Evolutionary conservation across 2,888 invertebrate species (phyloP).

Genomic region (Ferrisia virgata): DNA sequence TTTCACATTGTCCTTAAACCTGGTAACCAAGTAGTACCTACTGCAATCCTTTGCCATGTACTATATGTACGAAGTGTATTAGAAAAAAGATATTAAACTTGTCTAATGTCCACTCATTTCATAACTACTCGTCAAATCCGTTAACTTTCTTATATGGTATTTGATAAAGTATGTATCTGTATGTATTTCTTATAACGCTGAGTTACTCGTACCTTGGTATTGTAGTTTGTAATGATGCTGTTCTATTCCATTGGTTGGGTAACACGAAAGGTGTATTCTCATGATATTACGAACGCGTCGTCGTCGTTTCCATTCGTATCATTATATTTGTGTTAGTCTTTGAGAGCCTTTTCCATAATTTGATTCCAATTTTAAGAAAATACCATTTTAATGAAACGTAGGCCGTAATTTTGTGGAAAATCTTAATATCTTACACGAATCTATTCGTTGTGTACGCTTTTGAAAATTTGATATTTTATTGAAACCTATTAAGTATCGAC

Average conservation of each 20-base stretch:
- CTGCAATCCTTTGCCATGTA: not conserved
- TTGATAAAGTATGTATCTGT: too few species aligned
- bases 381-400: too few species aligned
- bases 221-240: not conserved
- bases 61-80: not conserved
- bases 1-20: not conserved
- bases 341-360: not conserved
- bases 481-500: too few species aligned
- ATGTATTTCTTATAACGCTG: too few species aligned
- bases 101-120: not conserved
- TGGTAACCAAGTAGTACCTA: not conserved
- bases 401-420: not conserved
- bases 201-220: too few species aligned
- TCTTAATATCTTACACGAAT: not conserved
- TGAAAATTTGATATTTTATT: too few species aligned
- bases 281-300: too few species aligned
- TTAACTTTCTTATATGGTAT: conserved; percentile 12
- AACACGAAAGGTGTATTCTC: not conserved
- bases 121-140: not conserved
- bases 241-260: not conserved
- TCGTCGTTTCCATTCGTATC: not conserved
- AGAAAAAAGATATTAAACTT: not conserved
- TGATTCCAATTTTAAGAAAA: too few species aligned
- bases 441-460: too few species aligned
- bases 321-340: not conserved